These are phyloP conservation scores for Knipowitschia caucasica DNA, from an alignment of 2,797 vertebrate genomes.

Conservation along the genomic window DNA sequence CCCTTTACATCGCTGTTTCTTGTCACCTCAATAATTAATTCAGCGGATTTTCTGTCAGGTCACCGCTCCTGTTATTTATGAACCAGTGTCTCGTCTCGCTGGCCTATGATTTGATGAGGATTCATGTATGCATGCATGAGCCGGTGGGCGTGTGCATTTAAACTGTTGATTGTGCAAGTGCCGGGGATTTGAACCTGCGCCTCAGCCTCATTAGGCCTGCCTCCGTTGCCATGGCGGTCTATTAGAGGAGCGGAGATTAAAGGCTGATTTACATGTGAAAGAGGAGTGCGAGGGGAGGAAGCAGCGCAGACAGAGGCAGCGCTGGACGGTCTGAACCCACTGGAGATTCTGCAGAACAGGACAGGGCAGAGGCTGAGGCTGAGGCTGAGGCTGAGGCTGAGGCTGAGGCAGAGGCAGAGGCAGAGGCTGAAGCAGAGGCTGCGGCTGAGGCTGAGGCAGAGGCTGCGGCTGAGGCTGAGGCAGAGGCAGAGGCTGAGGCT, in stretches of 20 bases:
- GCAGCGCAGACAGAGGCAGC: conserved; percentile 27
- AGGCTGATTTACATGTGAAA: conserved; percentile 81
- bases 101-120: conserved; percentile 1
- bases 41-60: conserved; percentile 1
- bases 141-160: conserved; percentile 35
- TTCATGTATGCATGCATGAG: conserved; percentile 8
- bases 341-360: conserved; percentile 45
- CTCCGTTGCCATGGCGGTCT: conserved; percentile 81
- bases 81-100: background rate
- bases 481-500: too few relatives aligned
- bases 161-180: conserved; percentile 58
- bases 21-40: conserved; percentile 8
- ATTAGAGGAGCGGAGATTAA: conserved; percentile 78
- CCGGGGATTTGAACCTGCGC: conserved; percentile 72
- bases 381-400: too few relatives aligned
- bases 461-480: background rate
- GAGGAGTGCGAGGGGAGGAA: conserved; percentile 39
- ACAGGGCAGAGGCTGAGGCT: conserved; percentile 40
- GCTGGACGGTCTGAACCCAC: conserved; percentile 31
- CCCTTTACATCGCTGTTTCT: background rate
- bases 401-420: too few relatives aligned
- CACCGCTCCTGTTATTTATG: background rate
- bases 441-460: too few relatives aligned
- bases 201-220: conserved; percentile 78
- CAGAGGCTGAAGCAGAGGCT: too few relatives aligned